Conservation (phyloP, 2,888 invertebrate species). For the Drosophila dives region DNA sequence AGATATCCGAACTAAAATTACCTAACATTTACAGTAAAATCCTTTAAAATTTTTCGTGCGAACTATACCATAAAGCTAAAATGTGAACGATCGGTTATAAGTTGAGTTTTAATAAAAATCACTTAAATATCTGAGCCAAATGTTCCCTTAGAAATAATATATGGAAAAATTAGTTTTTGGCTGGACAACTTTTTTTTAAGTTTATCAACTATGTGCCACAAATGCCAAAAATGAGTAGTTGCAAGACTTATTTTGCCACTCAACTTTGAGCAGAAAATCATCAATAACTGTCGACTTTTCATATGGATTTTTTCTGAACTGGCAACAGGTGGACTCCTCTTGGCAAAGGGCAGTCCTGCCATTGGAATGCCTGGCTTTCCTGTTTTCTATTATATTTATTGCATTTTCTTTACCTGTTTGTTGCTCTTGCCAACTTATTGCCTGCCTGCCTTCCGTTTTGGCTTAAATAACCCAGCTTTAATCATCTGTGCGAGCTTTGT, state of each 20-base stretch:
- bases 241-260: no score
- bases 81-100: not conserved
- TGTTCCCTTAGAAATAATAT: no score
- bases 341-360: not conserved
- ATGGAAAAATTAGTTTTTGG: no score
- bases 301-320: no score
- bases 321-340: not conserved
- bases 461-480: not conserved
- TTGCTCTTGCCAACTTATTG: not conserved
- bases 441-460: not conserved
- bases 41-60: not conserved
- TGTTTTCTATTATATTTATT: not conserved
- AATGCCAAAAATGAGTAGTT: no score
- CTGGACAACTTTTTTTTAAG: no score
- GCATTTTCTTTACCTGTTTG: not conserved
- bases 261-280: no score
- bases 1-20: not conserved
- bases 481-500: slow-evolving; percentile 15
- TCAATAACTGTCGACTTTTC: no score
- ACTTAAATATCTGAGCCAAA: no score
- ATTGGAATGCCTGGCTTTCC: not conserved
- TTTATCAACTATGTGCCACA: no score
- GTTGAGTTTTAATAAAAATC: no score
- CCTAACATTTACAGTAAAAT: not conserved
- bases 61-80: not conserved